Conservation (phyloP, 2,113 vertebrate genomes). For the Polypterus senegalus region DNA sequence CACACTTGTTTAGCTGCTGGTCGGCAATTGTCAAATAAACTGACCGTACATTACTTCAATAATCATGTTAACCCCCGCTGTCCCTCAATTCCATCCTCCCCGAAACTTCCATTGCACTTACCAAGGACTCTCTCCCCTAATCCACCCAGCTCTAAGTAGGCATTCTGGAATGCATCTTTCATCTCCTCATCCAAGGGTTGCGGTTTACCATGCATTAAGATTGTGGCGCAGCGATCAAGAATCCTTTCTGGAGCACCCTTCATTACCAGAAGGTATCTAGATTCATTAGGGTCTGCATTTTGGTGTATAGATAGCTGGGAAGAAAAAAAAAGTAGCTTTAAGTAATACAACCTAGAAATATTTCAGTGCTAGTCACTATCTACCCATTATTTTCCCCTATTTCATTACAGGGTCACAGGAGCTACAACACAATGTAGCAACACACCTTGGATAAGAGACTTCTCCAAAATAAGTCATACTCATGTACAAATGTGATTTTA, state of each 20-base stretch:
- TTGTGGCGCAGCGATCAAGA: constrained; percentile 59
- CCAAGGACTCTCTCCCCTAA: constrained; percentile 60
- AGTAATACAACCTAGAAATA: too few relatives aligned
- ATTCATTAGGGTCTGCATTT: constrained; percentile 47
- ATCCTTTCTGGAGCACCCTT: constrained; percentile 64
- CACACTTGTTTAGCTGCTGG: too few relatives aligned
- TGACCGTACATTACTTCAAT: too few relatives aligned
- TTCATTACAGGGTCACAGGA: background rate
- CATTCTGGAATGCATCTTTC: constrained; percentile 65
- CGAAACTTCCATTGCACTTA: constrained; percentile 24
- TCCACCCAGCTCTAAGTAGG: constrained; percentile 62
- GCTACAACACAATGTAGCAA: too few relatives aligned
- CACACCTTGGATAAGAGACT: too few relatives aligned
- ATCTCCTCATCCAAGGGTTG: constrained; percentile 56
- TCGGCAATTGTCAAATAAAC: too few relatives aligned
- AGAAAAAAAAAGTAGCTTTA: constrained; percentile 48
- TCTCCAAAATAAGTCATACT: too few relatives aligned
- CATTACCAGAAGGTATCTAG: constrained; percentile 62
- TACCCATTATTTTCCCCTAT: background rate
- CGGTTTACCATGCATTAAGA: constrained; percentile 58
- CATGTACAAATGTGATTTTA: too few relatives aligned
- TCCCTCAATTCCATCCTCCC: too few relatives aligned
- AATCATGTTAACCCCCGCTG: background rate
- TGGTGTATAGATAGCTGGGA: constrained; percentile 22
- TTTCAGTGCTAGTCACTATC: too few relatives aligned